A percentile compares a stretch with the other conserved stretches of the same genome.
Evolutionary conservation across 2,113 vertebrate species (phyloP).

Genomic region (Cranoglanis bouderius): DNA sequence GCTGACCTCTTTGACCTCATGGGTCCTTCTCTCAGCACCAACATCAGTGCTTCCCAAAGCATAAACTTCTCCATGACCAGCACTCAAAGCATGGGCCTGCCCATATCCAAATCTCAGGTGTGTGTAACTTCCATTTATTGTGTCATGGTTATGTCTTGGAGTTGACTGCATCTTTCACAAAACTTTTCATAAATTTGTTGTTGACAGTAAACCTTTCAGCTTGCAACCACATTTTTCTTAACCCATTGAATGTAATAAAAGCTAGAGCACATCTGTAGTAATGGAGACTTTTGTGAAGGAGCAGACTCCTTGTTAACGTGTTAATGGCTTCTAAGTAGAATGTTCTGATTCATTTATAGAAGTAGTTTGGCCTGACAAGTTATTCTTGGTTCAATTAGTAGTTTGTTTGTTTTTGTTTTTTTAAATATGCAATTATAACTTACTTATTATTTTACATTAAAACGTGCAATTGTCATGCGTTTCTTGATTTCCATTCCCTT

Average conservation of each 20-base stretch:
- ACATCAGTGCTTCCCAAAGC: constrained; percentile 87
- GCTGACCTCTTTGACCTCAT: constrained; percentile 90
- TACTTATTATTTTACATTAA: background rate
- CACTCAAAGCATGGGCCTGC: constrained; percentile 76
- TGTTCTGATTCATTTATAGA: background rate
- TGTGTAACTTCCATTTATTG: constrained; percentile 44
- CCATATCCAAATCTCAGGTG: constrained; percentile 87
- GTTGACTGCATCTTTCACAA: background rate
- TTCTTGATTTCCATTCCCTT: background rate
- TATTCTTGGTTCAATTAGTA: background rate
- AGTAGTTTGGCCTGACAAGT: background rate
- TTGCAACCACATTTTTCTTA: background rate
- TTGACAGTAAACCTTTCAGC: background rate
- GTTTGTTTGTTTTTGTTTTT: background rate
- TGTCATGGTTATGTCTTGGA: background rate
- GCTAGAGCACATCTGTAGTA: background rate
- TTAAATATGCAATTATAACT: background rate
- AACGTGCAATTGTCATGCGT: background rate
- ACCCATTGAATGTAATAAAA: background rate
- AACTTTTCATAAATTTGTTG: background rate
- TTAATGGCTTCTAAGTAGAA: background rate
- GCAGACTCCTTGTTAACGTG: background rate
- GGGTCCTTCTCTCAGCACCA: constrained; percentile 80
- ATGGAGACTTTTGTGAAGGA: background rate
- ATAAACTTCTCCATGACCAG: constrained; percentile 91